Base-by-base conservation (phyloP, 2,888 invertebrate genomes). In the Horisme vitalbata region DNA sequence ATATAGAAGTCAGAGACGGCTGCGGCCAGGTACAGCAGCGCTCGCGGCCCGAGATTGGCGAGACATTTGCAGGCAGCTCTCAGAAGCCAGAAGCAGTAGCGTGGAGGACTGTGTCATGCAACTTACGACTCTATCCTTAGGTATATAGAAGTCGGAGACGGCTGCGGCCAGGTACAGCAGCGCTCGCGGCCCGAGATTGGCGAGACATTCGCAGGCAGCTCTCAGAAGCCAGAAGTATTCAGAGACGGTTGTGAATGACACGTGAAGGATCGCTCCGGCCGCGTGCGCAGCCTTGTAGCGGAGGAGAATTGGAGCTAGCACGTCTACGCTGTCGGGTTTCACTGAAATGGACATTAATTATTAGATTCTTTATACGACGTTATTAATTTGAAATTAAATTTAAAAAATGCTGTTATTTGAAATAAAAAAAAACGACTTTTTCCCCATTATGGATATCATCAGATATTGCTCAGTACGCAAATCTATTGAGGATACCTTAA, bases 1-100 rank as follows among this genome's bases (percentile, higher is more conserved):
- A 99, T 93, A 83, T 99, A 99, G 91, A 99, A 99, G 89, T 99
- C 99, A 0, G 99, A 98, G 0, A 99, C 99, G 3, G 99, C 99
- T 1, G 99, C 99, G 11, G 99, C 99, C 41, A 99, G 91, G 79
- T 97, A 99, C n/a, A 99, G 83, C 63, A 98, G 78, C 0, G 95
- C 96, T 18, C 91, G 88, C 0, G 92, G 77, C 4, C 94, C 94
- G 32, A 94, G 88, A 30, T 90, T 79, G 8, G 93, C 92, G 48
- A 99, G 88, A 56, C 93, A 93, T 79, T 95, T 94, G 67, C 97
- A 95, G 12, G 95, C 94, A 8, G 95, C 96, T 54, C 95, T 91
- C 57, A 99, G 82, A 49, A 97, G 89, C 95, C 97, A 97, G 75
- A 99, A 93, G 86, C 99, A n/a, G n/a, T n/a, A n/a, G n/a, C n/a